These are phyloP conservation scores for Atrichornis clamosus DNA, from an alignment of 2,113 vertebrate species.

Conservation along the genomic window DNA sequence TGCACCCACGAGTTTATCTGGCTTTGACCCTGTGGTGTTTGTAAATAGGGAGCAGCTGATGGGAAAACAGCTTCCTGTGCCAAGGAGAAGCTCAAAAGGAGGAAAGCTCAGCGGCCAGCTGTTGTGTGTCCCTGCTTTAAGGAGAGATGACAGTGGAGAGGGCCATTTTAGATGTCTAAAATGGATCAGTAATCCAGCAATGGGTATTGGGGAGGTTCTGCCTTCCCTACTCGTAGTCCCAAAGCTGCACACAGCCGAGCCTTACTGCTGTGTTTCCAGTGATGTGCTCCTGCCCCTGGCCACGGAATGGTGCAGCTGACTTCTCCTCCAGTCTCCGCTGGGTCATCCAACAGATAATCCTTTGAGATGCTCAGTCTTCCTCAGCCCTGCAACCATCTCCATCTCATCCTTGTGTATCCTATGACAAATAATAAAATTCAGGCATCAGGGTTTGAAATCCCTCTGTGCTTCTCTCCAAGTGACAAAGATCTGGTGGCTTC, in stretches of 20 bases:
- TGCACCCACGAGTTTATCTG: background rate
- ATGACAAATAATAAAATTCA: background rate
- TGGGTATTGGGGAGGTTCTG: background rate
- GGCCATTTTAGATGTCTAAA: background rate
- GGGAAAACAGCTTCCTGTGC: background rate
- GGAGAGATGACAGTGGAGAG: background rate
- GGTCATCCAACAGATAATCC: background rate
- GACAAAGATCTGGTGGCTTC: background rate
- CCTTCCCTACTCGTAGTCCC: background rate
- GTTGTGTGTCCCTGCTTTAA: background rate
- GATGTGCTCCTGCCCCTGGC: background rate
- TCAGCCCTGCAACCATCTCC: background rate
- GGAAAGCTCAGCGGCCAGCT: background rate
- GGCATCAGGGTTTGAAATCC: too few relatives aligned
- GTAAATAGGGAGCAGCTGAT: background rate
- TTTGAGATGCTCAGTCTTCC: background rate
- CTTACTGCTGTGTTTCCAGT: background rate
- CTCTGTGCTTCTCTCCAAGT: background rate
- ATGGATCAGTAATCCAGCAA: rapidly evolving
- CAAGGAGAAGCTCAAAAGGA: background rate
- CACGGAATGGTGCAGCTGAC: too few relatives aligned
- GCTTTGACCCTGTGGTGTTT: background rate
- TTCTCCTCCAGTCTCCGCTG: background rate
- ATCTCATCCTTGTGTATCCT: background rate
- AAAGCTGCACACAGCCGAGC: background rate